Percentiles rank a stretch among this genome's conserved stretches.
Conservation (phyloP, 2,113 vertebrate species). For the Phalacrocorax pelagicus region DNA sequence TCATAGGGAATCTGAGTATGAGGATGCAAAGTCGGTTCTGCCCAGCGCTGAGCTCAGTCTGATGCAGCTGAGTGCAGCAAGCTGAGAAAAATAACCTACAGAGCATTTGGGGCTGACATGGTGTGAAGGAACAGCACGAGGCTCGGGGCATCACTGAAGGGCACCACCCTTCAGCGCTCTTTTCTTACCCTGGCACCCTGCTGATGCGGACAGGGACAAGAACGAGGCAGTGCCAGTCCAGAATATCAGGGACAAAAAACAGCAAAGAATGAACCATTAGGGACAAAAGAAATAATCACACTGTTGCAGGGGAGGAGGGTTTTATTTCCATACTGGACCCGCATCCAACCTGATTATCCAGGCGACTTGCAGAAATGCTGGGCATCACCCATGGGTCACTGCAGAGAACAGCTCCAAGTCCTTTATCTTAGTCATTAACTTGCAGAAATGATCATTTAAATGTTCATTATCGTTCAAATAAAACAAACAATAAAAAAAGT, state of each 20-base stretch:
- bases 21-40: neutral
- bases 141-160: neutral
- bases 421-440: neutral
- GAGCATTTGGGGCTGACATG: no score
- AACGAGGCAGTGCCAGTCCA: rapidly evolving
- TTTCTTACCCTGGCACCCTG: neutral
- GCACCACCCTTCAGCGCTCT: neutral
- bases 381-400: neutral
- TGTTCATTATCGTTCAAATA: neutral
- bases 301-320: no score
- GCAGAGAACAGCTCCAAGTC: neutral
- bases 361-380: neutral
- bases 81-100: neutral
- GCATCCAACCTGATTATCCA: neutral
- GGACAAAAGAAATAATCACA: neutral
- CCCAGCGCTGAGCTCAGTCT: neutral
- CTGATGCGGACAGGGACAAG: neutral
- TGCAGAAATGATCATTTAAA: neutral
- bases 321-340: neutral
- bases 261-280: rapidly evolving
- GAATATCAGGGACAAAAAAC: neutral
- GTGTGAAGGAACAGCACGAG: neutral
- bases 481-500: neutral
- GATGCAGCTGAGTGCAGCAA: rapidly evolving
- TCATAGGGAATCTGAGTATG: neutral